Evolutionary conservation across 2,113 vertebrate species (phyloP), one percentile per base, ranked within the genome.

Genomic region (Plectropomus leopardus): DNA sequence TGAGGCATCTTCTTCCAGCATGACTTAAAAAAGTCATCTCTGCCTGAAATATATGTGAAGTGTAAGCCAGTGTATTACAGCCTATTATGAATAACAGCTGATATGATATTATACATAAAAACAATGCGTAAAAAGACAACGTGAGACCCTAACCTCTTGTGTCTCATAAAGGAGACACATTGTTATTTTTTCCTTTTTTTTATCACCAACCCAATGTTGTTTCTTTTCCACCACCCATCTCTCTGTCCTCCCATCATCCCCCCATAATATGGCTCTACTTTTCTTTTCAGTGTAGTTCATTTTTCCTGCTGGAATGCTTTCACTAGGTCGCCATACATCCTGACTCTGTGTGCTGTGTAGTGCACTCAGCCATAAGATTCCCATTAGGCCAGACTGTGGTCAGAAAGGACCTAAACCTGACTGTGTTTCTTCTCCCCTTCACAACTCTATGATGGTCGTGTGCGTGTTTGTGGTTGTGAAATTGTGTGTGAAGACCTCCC

Each of bases 311-410:
- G 83, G 78, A 91, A 82, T 50, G 24, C 78, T 86, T 86, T 91
- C 73, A 68, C 72, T 82, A 19, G 73, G 58, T 82, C 78, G 63
- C 77, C 70, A 69, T 85, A 80, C 76, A 89, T 92, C 82, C 81
- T 72, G 66, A 68, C 72, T 73, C 65, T 48, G 59, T 77, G 63
- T 40, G 67, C 76, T 32, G 60, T 74, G 82, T 76, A 77, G 75
- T 30, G 78, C 88, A 80, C 71, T 91, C 82, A 91, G 79, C 89
- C 89, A 80, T 88, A 73, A 81, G 67, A 94, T 92, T 92, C 88
- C 92, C 86, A 94, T 93, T 92, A 94, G 84, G 53, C 68, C 58
- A 79, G 78, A 79, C 59, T 72, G 82, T 79, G 86, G 84, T 83
- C 85, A 77, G 73, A 81, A 54, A 69, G 82, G 57, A 63, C 71